Evolutionary conservation across 2,797 vertebrate genomes (phyloP).

Genomic region (Syndactyla subalaris): DNA sequence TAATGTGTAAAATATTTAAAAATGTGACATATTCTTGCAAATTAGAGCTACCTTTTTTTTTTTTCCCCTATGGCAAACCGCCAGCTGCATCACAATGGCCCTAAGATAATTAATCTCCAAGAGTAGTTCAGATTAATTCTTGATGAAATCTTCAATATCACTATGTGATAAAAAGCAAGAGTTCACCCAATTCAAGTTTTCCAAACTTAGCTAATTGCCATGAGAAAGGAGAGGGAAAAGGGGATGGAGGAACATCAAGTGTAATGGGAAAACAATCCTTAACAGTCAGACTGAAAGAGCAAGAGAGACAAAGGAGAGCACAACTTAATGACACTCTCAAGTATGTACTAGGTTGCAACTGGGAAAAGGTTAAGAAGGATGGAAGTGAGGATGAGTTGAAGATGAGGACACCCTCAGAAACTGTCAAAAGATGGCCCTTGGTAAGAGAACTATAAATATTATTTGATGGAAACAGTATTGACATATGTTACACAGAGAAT

Average conservation of each 20-base stretch:
- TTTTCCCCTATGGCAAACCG: background rate
- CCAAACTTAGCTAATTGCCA: background rate
- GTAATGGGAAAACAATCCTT: background rate
- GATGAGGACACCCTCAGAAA: background rate
- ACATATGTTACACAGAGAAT: background rate
- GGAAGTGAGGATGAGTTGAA: background rate
- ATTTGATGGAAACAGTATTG: background rate
- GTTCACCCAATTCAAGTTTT: background rate
- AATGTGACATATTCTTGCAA: background rate
- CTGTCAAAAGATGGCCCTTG: background rate
- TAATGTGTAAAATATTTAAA: background rate
- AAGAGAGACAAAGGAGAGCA: background rate
- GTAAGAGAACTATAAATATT: background rate
- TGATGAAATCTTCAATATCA: background rate
- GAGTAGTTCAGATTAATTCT: background rate
- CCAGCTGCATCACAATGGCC: background rate
- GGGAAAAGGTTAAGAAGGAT: background rate
- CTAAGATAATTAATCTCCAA: background rate
- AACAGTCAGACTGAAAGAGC: background rate
- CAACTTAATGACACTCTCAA: background rate
- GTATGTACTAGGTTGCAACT: background rate
- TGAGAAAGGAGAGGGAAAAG: background rate
- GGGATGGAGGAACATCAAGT: background rate
- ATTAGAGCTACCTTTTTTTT: background rate
- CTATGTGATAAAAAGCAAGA: background rate